Evolutionary conservation across 2,113 vertebrate species (phyloP).

Genomic region (Etheostoma spectabile): DNA sequence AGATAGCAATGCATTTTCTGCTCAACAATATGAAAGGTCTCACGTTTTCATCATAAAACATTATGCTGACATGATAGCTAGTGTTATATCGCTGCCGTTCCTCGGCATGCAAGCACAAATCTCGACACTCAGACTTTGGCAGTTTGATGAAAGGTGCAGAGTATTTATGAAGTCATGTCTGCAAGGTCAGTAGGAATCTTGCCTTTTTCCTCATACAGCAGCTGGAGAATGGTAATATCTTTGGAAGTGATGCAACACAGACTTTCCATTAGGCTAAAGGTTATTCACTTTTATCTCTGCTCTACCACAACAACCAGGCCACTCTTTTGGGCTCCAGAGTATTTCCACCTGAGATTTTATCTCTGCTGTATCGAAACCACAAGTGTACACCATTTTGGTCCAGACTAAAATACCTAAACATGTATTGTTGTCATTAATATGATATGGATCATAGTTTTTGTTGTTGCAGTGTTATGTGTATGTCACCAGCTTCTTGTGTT

Average conservation of each 20-base stretch:
- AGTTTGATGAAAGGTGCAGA: slow-evolving; percentile 52
- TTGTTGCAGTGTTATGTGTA: background rate
- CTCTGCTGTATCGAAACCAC: slow-evolving; percentile 6
- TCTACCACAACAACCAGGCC: background rate
- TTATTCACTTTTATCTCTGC: slow-evolving; percentile 26
- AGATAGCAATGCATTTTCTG: slow-evolving; percentile 20
- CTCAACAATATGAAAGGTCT: slow-evolving; percentile 16
- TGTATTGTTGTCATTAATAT: background rate
- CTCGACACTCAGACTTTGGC: slow-evolving; percentile 32
- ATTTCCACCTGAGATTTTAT: background rate
- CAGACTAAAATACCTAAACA: background rate
- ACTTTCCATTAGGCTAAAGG: background rate
- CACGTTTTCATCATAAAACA: slow-evolving; percentile 28
- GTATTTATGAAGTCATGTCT: slow-evolving; percentile 42
- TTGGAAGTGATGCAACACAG: slow-evolving; percentile 12
- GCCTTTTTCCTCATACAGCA: background rate
- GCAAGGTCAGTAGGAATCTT: slow-evolving; percentile 37
- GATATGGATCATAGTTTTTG: background rate
- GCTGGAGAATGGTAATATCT: background rate
- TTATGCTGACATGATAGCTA: slow-evolving; percentile 9
- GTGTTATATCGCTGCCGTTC: slow-evolving; percentile 43
- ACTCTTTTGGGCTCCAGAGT: background rate
- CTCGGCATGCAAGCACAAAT: slow-evolving; percentile 1
- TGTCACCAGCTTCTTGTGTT: background rate
- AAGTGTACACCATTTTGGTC: background rate